These are phyloP conservation scores for Microtus montanus DNA, from an alignment of 2,113 vertebrate genomes.

Conservation along the genomic window DNA sequence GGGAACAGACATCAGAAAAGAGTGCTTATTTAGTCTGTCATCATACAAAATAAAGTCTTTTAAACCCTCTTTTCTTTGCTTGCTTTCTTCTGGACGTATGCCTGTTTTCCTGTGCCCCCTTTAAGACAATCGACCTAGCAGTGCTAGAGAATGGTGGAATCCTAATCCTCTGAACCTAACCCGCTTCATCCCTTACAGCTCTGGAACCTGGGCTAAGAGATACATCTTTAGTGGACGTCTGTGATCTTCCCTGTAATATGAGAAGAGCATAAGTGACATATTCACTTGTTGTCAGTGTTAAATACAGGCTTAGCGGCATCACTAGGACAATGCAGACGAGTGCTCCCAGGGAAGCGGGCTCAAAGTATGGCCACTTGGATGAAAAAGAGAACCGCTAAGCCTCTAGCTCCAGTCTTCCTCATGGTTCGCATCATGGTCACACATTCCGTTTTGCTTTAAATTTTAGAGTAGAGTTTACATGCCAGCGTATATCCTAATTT, in stretches of 20 bases:
- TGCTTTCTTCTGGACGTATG: neutral
- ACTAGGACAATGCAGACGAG: neutral
- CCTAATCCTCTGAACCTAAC: neutral
- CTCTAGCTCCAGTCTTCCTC: neutral
- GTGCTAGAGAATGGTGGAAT: neutral
- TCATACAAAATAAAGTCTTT: neutral
- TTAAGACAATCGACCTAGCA: neutral
- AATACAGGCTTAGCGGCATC: neutral
- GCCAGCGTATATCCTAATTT: neutral
- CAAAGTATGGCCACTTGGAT: neutral
- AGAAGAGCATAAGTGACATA: neutral
- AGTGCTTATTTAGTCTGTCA: neutral
- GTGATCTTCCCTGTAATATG: neutral
- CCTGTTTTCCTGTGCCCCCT: neutral
- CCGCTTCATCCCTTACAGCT: neutral
- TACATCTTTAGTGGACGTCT: neutral
- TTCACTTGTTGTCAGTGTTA: neutral
- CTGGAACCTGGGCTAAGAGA: neutral
- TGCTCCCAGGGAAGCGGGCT: neutral
- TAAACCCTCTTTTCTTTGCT: neutral
- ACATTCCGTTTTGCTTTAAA: neutral
- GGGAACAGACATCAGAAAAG: neutral
- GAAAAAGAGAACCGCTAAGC: neutral
- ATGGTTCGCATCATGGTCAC: neutral
- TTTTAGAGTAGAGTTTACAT: slow-evolving; percentile 35